phyloP scores from a whole-genome alignment of 2,888 invertebrate genomes.

The Dione juno region DNA sequence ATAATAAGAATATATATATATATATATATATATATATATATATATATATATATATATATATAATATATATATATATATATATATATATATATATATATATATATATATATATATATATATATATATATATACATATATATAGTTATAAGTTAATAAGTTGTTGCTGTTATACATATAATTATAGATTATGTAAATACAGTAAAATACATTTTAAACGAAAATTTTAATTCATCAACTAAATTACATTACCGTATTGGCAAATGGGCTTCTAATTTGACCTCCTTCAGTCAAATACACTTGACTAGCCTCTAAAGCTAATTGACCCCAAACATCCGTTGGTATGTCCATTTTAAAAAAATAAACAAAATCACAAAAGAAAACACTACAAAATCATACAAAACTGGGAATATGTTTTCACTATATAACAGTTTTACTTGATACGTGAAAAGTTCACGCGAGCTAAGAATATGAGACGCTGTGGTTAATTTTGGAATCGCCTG shows the following conservation, averaged over 20 bases:
- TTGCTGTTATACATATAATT: no score
- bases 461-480: conserved; percentile 70
- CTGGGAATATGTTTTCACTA: conserved; percentile 44
- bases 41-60: no score
- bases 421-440: conserved; percentile 61
- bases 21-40: no score
- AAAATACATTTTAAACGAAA: not conserved
- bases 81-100: no score
- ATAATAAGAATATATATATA: no score
- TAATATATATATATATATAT: no score
- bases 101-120: no score
- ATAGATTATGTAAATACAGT: no score
- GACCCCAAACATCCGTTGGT: conserved; percentile 93
- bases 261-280: conserved; percentile 90
- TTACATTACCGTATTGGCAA: conserved; percentile 90
- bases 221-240: not conserved
- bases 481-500: conserved; percentile 81
- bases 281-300: conserved; percentile 93
- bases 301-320: conserved; percentile 93
- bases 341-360: conserved; percentile 82
- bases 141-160: no score
- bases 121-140: no score
- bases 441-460: conserved; percentile 64
- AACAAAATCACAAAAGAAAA: conserved; percentile 47
- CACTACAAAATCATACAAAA: conserved; percentile 55